Conservation (phyloP, 2,113 vertebrate species). For the Sigmodon hispidus region DNA sequence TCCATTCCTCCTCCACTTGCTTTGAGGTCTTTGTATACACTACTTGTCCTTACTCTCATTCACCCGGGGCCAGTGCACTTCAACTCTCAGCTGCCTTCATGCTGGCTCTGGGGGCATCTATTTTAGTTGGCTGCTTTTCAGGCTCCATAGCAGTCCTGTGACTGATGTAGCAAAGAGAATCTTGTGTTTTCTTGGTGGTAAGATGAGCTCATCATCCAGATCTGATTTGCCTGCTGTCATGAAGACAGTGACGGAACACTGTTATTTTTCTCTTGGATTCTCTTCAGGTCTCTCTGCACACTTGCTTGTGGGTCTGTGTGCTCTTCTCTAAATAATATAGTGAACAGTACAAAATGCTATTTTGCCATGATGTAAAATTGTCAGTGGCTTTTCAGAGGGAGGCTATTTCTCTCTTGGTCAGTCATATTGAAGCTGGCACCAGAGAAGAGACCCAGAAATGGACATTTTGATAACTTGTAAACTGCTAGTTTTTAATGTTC, state of each 20-base stretch:
- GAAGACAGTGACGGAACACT: not conserved
- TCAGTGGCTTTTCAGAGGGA: not conserved
- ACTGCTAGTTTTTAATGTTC: not conserved
- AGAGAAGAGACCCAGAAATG: not conserved
- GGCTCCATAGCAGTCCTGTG: not conserved
- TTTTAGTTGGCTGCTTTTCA: not conserved
- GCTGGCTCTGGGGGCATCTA: not conserved
- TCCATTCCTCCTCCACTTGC: not conserved
- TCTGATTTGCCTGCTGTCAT: not conserved
- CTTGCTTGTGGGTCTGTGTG: not conserved
- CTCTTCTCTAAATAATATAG: not conserved
- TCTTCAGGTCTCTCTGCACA: not conserved
- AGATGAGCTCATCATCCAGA: not conserved
- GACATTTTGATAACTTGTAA: not conserved
- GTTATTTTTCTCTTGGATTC: not conserved
- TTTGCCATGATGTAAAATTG: not conserved
- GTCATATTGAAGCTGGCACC: not conserved
- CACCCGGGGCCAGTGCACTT: not conserved
- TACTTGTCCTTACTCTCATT: not conserved
- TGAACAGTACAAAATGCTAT: not conserved
- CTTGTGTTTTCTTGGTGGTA: constrained; percentile 3
- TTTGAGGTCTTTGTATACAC: not conserved
- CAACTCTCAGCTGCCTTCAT: not conserved
- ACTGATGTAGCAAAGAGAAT: not conserved
- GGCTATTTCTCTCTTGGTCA: too few species aligned